phyloP scores from a whole-genome alignment of 2,888 invertebrate species.

The Lasioglossum marginatum region DNA sequence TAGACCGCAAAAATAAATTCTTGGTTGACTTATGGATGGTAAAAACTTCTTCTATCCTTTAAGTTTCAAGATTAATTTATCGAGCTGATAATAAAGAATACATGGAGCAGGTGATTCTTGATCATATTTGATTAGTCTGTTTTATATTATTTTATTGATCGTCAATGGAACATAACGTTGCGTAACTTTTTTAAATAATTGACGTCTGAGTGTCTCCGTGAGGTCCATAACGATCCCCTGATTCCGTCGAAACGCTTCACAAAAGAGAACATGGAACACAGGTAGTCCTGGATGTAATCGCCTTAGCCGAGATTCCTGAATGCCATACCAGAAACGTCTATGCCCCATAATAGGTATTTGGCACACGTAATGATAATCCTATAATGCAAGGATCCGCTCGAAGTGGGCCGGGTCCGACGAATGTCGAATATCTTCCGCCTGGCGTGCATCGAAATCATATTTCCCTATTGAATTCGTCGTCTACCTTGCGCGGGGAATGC shows the following conservation, averaged over 20 bases:
- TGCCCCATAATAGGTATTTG: constrained; percentile 62
- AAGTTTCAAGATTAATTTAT: not conserved
- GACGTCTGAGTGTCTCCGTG: not conserved
- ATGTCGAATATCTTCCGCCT: constrained; percentile 69
- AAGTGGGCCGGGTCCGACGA: constrained; percentile 60
- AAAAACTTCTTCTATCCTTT: not conserved
- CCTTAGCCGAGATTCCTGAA: constrained; percentile 68
- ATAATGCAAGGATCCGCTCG: constrained; percentile 67
- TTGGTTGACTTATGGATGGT: not conserved
- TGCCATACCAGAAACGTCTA: constrained; percentile 45
- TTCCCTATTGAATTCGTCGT: constrained; percentile 50
- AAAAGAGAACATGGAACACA: constrained; percentile 52
- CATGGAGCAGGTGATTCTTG: not conserved
- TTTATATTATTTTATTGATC: not conserved
- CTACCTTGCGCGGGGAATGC: constrained; percentile 19
- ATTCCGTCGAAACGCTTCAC: constrained; percentile 51
- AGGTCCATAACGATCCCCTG: not conserved
- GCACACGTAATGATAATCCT: constrained; percentile 73
- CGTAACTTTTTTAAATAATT: not conserved
- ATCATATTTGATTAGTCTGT: not conserved
- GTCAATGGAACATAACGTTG: not conserved
- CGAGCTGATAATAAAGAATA: not conserved
- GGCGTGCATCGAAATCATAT: constrained; percentile 64
- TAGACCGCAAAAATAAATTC: not conserved
- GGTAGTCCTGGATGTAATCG: constrained; percentile 69